phyloP scores from a whole-genome alignment of 2,113 vertebrate species.

The Corynorhinus townsendii region DNA sequence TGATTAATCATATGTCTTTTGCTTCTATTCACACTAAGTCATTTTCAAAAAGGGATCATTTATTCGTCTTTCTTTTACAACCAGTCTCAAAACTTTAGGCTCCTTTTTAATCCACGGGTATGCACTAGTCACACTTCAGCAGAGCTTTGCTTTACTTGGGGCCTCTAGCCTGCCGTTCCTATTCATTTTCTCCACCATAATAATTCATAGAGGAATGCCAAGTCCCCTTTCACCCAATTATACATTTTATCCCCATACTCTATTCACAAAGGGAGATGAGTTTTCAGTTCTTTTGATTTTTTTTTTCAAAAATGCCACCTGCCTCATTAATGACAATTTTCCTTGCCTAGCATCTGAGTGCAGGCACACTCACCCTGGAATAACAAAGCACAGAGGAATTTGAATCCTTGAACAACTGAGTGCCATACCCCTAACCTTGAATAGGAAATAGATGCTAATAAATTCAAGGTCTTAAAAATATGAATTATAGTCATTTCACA shows the following conservation, averaged over 20 bases:
- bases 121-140: not conserved
- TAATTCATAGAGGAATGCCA: constrained; percentile 49
- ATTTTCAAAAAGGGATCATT: not conserved
- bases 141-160: constrained; percentile 1
- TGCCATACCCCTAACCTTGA: constrained; percentile 69
- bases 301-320: not conserved
- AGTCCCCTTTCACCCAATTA: constrained; percentile 26
- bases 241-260: constrained; percentile 41
- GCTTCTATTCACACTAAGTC: not conserved
- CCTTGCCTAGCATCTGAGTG: not conserved
- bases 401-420: constrained; percentile 40
- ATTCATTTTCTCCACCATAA: not conserved
- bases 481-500: constrained; percentile 81
- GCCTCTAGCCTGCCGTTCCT: not conserved
- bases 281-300: constrained; percentile 50
- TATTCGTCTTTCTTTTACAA: not conserved
- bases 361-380: not conserved
- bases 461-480: constrained; percentile 79
- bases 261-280: constrained; percentile 41
- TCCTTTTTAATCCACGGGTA: not conserved
- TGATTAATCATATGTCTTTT: not conserved
- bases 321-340: constrained; percentile 33
- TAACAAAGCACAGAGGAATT: constrained; percentile 50
- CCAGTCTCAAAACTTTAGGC: not conserved
- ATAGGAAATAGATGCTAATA: constrained; percentile 79